A percentile compares a stretch with the other conserved stretches of the same genome.
Conservation (phyloP, 1,140 invertebrate species). For the Lordiphosa collinella region DNA sequence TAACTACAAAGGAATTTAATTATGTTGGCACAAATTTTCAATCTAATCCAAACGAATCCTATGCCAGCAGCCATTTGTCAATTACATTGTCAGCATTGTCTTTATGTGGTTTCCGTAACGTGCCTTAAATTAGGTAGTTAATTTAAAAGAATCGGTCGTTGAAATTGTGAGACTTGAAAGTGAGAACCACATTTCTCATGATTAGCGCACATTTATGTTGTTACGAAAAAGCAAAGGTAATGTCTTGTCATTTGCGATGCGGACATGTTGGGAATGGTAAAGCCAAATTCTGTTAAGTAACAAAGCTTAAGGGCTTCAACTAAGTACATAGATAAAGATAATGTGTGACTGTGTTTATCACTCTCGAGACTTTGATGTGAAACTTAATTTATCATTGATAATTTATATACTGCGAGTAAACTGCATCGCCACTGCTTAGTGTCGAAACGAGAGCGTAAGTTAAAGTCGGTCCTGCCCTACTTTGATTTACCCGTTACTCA, state of each 20-base stretch:
- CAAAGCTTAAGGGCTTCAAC: neutral
- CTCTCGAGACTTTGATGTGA: too few species aligned
- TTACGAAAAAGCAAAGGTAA: slow-evolving; percentile 29
- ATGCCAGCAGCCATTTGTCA: slow-evolving; percentile 51
- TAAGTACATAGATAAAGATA: neutral
- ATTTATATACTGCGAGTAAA: too few species aligned
- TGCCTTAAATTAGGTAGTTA: slow-evolving; percentile 51
- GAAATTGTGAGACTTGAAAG: slow-evolving; percentile 18
- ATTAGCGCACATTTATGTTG: slow-evolving; percentile 58
- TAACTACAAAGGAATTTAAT: too few species aligned
- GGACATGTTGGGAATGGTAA: neutral
- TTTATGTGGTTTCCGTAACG: slow-evolving; percentile 26
- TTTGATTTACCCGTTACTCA: too few species aligned
- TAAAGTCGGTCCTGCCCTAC: too few species aligned
- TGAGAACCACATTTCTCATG: slow-evolving; percentile 53
- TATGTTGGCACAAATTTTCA: too few species aligned
- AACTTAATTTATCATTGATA: too few species aligned
- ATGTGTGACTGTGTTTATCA: too few species aligned
- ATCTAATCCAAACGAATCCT: slow-evolving; percentile 19
- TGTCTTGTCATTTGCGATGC: slow-evolving; percentile 34
- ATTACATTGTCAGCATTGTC: slow-evolving; percentile 39
- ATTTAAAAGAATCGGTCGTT: slow-evolving; percentile 33
- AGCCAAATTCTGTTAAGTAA: neutral
- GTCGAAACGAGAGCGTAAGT: too few species aligned
- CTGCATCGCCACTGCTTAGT: too few species aligned